phyloP scores from a whole-genome alignment of 1,140 invertebrate species.

The Bacillus rossius region DNA sequence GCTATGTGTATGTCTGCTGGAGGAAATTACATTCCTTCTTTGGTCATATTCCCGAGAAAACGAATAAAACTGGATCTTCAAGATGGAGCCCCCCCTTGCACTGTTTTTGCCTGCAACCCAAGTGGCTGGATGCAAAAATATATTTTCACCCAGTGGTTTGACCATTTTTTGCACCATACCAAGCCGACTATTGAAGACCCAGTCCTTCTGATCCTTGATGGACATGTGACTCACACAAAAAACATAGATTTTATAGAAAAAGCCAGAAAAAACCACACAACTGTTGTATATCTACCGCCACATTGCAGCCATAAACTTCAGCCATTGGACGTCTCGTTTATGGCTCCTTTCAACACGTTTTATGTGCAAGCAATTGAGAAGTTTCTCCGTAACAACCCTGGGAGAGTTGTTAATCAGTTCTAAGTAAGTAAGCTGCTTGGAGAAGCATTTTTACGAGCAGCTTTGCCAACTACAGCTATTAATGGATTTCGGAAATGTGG shows the following conservation, averaged over 20 bases:
- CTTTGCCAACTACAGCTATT: slow-evolving; percentile 28
- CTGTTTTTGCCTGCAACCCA: slow-evolving; percentile 16
- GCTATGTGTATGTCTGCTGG: slow-evolving; percentile 31
- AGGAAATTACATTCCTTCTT: slow-evolving; percentile 29
- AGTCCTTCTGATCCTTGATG: slow-evolving; percentile 19
- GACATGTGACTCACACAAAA: slow-evolving; percentile 12
- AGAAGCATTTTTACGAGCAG: slow-evolving; percentile 31
- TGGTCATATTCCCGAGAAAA: slow-evolving; percentile 20
- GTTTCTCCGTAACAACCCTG: slow-evolving; percentile 31
- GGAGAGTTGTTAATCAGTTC: slow-evolving; percentile 19
- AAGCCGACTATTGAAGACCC: slow-evolving; percentile 21
- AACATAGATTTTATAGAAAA: slow-evolving; percentile 18
- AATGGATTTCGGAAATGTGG: slow-evolving; percentile 28
- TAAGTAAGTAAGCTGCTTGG: slow-evolving; percentile 33
- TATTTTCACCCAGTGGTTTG: slow-evolving; percentile 19
- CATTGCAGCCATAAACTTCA: slow-evolving; percentile 38
- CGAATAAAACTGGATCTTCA: slow-evolving; percentile 19
- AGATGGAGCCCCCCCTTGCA: slow-evolving; percentile 22
- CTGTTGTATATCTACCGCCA: slow-evolving; percentile 27
- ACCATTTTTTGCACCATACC: slow-evolving; percentile 21
- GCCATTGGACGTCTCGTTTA: slow-evolving; percentile 40
- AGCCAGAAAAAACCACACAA: slow-evolving; percentile 23
- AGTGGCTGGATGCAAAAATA: slow-evolving; percentile 23
- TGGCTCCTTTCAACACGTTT: slow-evolving; percentile 28
- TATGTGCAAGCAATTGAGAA: slow-evolving; percentile 22